Evolutionary conservation across 2,888 invertebrate genomes (phyloP).

Genomic region (Eurytoma adleriae): DNA sequence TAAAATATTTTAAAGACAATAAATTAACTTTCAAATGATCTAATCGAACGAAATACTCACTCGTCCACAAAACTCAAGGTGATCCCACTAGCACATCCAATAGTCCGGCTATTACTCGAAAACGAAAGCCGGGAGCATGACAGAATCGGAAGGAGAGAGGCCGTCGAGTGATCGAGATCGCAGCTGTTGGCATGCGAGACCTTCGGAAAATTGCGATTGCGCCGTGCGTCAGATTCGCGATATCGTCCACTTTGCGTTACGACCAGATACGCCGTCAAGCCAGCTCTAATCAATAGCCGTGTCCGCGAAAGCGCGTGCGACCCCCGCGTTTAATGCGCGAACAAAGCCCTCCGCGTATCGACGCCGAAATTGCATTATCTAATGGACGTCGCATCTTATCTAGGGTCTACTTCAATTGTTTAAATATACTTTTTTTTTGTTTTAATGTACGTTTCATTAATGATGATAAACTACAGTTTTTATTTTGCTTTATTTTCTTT

Average conservation of each 20-base stretch:
- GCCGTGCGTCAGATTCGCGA: not conserved
- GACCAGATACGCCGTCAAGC: constrained; percentile 25
- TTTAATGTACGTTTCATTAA: not conserved
- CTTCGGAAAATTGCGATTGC: not conserved
- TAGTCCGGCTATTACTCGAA: no score
- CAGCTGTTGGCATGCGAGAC: constrained; percentile 8
- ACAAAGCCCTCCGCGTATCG: not conserved
- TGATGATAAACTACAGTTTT: no score
- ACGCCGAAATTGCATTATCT: not conserved
- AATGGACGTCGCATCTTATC: not conserved
- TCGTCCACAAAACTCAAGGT: no score
- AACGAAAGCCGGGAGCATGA: no score
- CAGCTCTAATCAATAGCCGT: constrained; percentile 31
- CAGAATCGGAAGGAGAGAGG: constrained; percentile 8
- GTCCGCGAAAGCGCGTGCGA: not conserved
- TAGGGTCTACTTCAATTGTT: not conserved
- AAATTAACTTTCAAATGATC: no score
- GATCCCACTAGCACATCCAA: no score
- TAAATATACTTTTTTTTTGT: no score
- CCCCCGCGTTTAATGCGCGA: constrained; percentile 25
- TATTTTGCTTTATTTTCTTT: not conserved
- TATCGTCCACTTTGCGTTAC: constrained; percentile 41
- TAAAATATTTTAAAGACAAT: no score
- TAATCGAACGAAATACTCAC: no score
- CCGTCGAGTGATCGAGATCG: constrained; percentile 45